Evolutionary conservation across 2,797 vertebrate genomes (phyloP).

Genomic region (Cottoperca gobio): DNA sequence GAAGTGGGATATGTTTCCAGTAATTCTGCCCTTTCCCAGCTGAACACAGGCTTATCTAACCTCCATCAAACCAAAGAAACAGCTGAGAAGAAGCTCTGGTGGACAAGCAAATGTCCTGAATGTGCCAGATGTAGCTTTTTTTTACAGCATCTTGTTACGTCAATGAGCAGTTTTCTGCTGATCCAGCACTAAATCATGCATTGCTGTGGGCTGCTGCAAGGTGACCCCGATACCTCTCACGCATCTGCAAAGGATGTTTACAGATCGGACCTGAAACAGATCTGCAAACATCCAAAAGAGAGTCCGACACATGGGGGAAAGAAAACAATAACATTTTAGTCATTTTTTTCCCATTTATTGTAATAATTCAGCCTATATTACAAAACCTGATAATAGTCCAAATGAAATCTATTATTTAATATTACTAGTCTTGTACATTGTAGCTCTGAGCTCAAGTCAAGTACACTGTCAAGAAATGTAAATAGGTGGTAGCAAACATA

Average conservation of each 20-base stretch:
- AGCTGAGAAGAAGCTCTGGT: slow-evolving; percentile 14
- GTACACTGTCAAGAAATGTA: slow-evolving; percentile 29
- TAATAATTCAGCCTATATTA: slow-evolving; percentile 60
- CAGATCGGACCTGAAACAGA: slow-evolving; percentile 3
- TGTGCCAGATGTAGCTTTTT: slow-evolving; percentile 6
- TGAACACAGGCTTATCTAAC: slow-evolving; percentile 58
- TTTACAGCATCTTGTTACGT: slow-evolving; percentile 27
- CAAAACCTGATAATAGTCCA: slow-evolving; percentile 58
- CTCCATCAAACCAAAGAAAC: slow-evolving; percentile 40
- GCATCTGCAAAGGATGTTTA: slow-evolving; percentile 6
- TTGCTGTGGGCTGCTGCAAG: slow-evolving; percentile 36
- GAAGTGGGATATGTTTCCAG: slow-evolving; percentile 54
- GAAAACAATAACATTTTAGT: slow-evolving; percentile 8
- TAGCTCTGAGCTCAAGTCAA: slow-evolving; percentile 60
- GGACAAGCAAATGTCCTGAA: slow-evolving; percentile 7
- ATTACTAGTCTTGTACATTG: slow-evolving; percentile 53
- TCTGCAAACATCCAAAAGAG: not conserved
- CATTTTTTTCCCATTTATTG: slow-evolving; percentile 68
- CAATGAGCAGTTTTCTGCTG: slow-evolving; percentile 47
- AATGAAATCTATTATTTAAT: slow-evolving; percentile 43
- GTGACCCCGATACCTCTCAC: slow-evolving; percentile 36
- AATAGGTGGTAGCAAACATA: slow-evolving; percentile 37
- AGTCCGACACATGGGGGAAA: not conserved
- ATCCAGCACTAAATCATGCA: not conserved
- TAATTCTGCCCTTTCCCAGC: slow-evolving; percentile 42